Percentiles rank a stretch among this genome's conserved stretches.
These are phyloP conservation scores for Nephrotoma appendiculata DNA, from an alignment of 2,888 invertebrate species.

Conservation along the genomic window DNA sequence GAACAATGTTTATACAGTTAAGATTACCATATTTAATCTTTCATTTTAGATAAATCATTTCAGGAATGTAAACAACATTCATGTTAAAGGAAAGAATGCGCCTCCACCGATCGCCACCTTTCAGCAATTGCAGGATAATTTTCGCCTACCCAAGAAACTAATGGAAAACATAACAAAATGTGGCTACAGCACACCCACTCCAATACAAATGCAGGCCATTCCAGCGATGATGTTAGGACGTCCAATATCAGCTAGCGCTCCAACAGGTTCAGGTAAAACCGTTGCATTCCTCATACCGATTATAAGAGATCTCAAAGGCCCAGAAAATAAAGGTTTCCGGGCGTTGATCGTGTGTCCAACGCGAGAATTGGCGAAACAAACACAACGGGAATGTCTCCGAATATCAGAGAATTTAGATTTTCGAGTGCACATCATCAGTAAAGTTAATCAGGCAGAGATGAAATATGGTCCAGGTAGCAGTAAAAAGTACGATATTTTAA, in stretches of 20 bases:
- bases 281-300: slow-evolving; percentile 86
- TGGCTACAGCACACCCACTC: slow-evolving; percentile 65
- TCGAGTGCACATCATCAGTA: slow-evolving; percentile 63
- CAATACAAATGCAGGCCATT: slow-evolving; percentile 86
- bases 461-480: slow-evolving; percentile 60
- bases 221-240: slow-evolving; percentile 73
- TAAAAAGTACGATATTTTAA: slow-evolving; percentile 74
- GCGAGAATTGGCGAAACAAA: slow-evolving; percentile 86
- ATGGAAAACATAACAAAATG: slow-evolving; percentile 52
- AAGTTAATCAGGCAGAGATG: slow-evolving; percentile 54
- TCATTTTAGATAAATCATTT: slow-evolving; percentile 48
- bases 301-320: slow-evolving; percentile 56
- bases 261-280: slow-evolving; percentile 96
- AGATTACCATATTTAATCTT: not conserved
- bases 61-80: slow-evolving; percentile 63
- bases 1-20: not conserved
- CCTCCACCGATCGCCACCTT: slow-evolving; percentile 63
- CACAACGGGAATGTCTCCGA: slow-evolving; percentile 61
- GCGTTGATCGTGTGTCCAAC: slow-evolving; percentile 87
- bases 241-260: slow-evolving; percentile 85
- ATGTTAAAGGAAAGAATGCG: slow-evolving; percentile 63
- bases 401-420: slow-evolving; percentile 61
- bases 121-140: slow-evolving; percentile 41
- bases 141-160: slow-evolving; percentile 42
- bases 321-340: slow-evolving; percentile 60